These are phyloP conservation scores for Acanthurus lineatus DNA, from an alignment of 2,797 vertebrate genomes.

Conservation along the genomic window DNA sequence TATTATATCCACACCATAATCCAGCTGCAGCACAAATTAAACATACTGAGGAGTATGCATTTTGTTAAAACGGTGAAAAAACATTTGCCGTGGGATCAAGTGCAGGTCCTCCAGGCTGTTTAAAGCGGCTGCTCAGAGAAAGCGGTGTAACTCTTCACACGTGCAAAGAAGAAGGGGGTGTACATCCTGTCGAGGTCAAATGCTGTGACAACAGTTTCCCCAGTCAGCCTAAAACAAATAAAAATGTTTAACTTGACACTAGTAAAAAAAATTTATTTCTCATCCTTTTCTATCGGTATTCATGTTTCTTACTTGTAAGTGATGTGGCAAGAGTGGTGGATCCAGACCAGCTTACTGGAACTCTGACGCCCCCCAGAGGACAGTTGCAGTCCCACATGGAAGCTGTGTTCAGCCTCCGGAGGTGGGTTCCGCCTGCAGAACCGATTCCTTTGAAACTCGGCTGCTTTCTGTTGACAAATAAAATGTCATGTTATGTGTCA, in stretches of 20 bases:
- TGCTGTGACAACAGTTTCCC: slow-evolving; percentile 93
- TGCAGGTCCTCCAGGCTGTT: slow-evolving; percentile 61
- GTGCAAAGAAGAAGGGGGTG: slow-evolving; percentile 94
- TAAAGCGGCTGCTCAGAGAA: slow-evolving; percentile 94
- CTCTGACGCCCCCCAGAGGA: slow-evolving; percentile 93
- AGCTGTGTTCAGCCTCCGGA: slow-evolving; percentile 92
- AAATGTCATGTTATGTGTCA: not conserved
- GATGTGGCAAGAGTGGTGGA: slow-evolving; percentile 98
- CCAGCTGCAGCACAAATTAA: slow-evolving; percentile 65
- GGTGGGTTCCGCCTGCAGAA: slow-evolving; percentile 90
- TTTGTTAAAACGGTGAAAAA: slow-evolving; percentile 33
- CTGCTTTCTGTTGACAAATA: slow-evolving; percentile 85
- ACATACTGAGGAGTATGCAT: slow-evolving; percentile 48
- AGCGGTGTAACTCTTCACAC: slow-evolving; percentile 97
- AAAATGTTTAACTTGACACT: slow-evolving; percentile 8
- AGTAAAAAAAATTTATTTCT: not conserved
- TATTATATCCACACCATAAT: slow-evolving; percentile 39
- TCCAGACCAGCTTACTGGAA: slow-evolving; percentile 96
- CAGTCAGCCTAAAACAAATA: slow-evolving; percentile 87
- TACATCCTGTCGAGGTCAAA: slow-evolving; percentile 99
- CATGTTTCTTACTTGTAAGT: slow-evolving; percentile 89
- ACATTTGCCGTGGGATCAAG: slow-evolving; percentile 40
- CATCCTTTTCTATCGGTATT: not conserved
- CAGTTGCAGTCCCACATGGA: slow-evolving; percentile 95
- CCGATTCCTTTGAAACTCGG: slow-evolving; percentile 87